These are phyloP conservation scores for Camponotus floridanus DNA, from an alignment of 1,140 invertebrate species.

Conservation along the genomic window DNA sequence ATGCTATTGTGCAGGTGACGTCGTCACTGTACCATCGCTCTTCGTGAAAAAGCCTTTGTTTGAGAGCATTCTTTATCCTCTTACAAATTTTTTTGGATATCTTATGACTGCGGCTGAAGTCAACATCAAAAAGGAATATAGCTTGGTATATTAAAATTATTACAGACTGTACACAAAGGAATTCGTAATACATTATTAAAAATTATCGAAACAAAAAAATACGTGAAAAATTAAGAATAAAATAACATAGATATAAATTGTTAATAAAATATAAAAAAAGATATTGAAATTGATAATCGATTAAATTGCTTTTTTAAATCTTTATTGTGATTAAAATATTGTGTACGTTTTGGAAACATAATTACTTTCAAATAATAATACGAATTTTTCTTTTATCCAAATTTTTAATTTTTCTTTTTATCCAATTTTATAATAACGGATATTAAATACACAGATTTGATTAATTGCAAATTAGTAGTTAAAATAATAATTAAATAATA, in stretches of 20 bases:
- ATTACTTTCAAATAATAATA: slow-evolving; percentile 3
- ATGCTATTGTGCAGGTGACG: slow-evolving; percentile 3
- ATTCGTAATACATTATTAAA: neutral
- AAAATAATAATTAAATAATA: slow-evolving; percentile 7
- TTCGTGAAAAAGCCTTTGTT: slow-evolving; percentile 25
- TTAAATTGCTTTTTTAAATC: neutral
- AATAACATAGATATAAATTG: neutral
- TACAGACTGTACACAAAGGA: neutral
- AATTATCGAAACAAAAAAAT: neutral
- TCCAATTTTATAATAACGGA: neutral
- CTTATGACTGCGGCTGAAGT: slow-evolving; percentile 4
- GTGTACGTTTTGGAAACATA: neutral
- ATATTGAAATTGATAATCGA: neutral
- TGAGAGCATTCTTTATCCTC: slow-evolving; percentile 1
- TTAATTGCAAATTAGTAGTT: neutral
- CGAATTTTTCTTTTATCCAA: neutral
- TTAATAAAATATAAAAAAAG: neutral
- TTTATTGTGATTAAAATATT: neutral
- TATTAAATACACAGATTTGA: neutral
- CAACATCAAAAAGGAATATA: neutral
- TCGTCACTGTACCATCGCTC: neutral
- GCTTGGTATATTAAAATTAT: neutral
- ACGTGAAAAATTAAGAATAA: slow-evolving; percentile 6
- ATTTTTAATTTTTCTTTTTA: neutral
- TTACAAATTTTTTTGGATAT: neutral